phyloP scores from a whole-genome alignment of 2,797 vertebrate genomes.

The Poecile montanus region DNA sequence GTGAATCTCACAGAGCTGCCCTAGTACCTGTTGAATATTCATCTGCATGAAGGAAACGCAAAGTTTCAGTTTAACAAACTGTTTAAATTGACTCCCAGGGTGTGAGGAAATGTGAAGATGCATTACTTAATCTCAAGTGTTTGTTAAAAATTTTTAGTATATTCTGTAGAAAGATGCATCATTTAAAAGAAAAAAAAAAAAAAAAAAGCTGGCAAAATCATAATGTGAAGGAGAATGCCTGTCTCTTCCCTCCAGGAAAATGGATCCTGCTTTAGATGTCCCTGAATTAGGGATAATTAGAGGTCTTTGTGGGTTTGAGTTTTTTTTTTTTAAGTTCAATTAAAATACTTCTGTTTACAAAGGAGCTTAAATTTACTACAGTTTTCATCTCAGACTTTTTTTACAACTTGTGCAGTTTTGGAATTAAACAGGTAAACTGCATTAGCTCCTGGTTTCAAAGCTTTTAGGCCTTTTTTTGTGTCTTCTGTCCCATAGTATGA shows the following conservation, averaged over 20 bases:
- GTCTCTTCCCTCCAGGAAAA: background rate
- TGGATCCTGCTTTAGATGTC: background rate
- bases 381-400: background rate
- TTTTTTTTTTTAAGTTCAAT: background rate
- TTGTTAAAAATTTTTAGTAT: background rate
- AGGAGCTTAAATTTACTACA: background rate
- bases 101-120: background rate
- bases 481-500: background rate
- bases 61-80: background rate
- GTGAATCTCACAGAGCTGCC: background rate
- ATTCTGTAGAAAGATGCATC: background rate
- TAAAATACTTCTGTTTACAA: background rate
- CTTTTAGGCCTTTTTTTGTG: background rate
- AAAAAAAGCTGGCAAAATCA: background rate
- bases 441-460: background rate
- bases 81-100: background rate
- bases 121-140: background rate
- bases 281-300: background rate
- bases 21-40: background rate
- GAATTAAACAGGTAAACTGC: background rate
- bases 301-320: background rate
- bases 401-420: background rate
- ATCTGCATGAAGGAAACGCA: background rate
- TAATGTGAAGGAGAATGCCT: background rate
- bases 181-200: background rate